A percentile compares a stretch with the other conserved stretches of the same genome.
Evolutionary conservation across 2,888 invertebrate species (phyloP).

Genomic region (Dinocampus coccinellae): DNA sequence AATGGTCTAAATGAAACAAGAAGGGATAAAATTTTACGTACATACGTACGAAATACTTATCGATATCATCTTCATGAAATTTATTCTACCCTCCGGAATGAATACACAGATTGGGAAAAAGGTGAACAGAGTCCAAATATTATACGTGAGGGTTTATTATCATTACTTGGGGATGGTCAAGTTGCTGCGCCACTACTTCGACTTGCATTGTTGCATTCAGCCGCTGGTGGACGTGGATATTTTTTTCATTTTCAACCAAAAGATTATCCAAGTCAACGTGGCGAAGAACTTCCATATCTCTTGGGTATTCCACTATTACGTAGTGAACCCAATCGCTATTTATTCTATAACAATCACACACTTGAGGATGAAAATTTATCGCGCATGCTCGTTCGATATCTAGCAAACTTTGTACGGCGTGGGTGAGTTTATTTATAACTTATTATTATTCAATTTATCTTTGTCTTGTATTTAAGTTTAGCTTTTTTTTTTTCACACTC

Average conservation of each 20-base stretch:
- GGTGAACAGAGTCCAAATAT: conserved; percentile 83
- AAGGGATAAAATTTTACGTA: conserved; percentile 88
- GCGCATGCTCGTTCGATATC: conserved; percentile 84
- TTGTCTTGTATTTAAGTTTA: neutral
- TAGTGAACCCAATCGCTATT: conserved; percentile 69
- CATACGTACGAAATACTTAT: conserved; percentile 94
- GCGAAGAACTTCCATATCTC: conserved; percentile 89
- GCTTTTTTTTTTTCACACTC: neutral
- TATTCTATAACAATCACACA: conserved; percentile 78
- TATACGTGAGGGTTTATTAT: conserved; percentile 84
- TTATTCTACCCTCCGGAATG: conserved; percentile 92
- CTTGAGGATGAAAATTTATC: conserved; percentile 83
- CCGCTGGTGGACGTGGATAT: conserved; percentile 84
- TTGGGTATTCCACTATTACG: conserved; percentile 83
- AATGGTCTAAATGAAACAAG: conserved; percentile 92
- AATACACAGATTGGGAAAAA: conserved; percentile 96
- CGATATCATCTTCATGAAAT: conserved; percentile 96
- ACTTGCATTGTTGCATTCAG: conserved; percentile 84
- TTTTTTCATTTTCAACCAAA: conserved; percentile 91
- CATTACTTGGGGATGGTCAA: conserved; percentile 91
- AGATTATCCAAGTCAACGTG: conserved; percentile 86
- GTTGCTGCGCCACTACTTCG: conserved; percentile 88
- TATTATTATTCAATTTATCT: neutral
- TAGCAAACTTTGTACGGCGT: conserved; percentile 88
- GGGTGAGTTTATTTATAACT: conserved; percentile 76